These are phyloP conservation scores for Isurus oxyrinchus DNA, from an alignment of 2,113 vertebrate genomes.

Conservation along the genomic window DNA sequence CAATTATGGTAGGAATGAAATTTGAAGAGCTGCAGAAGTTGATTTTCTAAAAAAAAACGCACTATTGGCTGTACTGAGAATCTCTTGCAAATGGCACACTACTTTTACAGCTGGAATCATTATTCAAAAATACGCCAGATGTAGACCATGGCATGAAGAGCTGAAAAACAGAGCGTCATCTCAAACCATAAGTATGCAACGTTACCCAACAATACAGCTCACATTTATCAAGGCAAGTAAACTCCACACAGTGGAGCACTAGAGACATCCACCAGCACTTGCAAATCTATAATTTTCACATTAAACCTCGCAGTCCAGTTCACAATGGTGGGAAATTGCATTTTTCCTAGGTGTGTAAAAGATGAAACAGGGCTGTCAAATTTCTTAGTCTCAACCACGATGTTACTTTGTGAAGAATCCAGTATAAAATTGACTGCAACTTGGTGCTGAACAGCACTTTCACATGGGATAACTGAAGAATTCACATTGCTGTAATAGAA, in stretches of 20 bases:
- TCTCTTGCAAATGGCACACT: neutral
- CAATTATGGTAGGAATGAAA: neutral
- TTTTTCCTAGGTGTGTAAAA: neutral
- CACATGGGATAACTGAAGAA: too few species aligned
- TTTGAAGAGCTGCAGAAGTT: neutral
- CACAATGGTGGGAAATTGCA: neutral
- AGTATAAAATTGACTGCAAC: neutral
- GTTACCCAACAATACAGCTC: neutral
- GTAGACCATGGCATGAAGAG: constrained; percentile 52
- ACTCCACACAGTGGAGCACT: neutral
- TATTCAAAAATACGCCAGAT: constrained; percentile 46
- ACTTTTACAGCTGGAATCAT: neutral
- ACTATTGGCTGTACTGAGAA: neutral
- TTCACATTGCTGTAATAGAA: too few species aligned
- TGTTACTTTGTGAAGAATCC: neutral
- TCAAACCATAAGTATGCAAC: constrained; percentile 54
- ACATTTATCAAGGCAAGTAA: neutral
- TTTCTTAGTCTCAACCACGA: neutral
- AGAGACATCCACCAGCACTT: neutral
- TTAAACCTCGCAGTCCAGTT: neutral
- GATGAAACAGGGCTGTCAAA: neutral
- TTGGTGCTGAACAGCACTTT: neutral
- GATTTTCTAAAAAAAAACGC: neutral
- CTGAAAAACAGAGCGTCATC: constrained; percentile 53
- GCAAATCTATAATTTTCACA: neutral